phyloP scores from a whole-genome alignment of 2,797 vertebrate species.

The Zalophus californianus region DNA sequence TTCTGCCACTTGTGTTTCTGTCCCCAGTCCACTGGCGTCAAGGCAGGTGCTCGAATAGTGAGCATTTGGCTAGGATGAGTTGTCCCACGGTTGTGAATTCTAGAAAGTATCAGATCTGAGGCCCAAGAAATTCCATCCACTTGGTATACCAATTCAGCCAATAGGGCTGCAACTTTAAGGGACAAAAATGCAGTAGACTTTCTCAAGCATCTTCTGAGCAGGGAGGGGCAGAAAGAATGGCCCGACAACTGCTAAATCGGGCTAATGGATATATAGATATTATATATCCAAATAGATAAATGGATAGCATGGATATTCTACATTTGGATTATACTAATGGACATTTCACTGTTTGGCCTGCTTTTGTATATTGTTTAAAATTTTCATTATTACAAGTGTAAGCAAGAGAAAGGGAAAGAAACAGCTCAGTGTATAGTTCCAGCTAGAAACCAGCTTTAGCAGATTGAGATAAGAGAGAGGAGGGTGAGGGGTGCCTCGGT shows the following conservation, averaged over 20 bases:
- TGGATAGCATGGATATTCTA: not conserved
- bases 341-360: not conserved
- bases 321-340: not conserved
- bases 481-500: not conserved
- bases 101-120: not conserved
- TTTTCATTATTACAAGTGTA: not conserved
- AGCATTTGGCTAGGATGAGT: not conserved
- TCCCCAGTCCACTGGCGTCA: not conserved
- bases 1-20: not conserved
- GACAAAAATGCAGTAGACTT: not conserved
- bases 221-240: not conserved
- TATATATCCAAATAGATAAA: not conserved
- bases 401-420: conserved; percentile 16
- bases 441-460: not conserved
- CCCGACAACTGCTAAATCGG: not conserved
- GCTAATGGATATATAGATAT: not conserved
- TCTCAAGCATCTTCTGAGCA: not conserved
- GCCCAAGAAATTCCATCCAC: not conserved
- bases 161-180: not conserved
- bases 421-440: not conserved
- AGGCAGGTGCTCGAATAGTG: not conserved
- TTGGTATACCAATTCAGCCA: not conserved
- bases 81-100: not conserved
- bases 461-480: not conserved
- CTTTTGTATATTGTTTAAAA: conserved; percentile 20